Evolutionary conservation across 1,140 invertebrate species (phyloP), one percentile per base, ranked within the genome.

Genomic region (Mactra quadrangularis): DNA sequence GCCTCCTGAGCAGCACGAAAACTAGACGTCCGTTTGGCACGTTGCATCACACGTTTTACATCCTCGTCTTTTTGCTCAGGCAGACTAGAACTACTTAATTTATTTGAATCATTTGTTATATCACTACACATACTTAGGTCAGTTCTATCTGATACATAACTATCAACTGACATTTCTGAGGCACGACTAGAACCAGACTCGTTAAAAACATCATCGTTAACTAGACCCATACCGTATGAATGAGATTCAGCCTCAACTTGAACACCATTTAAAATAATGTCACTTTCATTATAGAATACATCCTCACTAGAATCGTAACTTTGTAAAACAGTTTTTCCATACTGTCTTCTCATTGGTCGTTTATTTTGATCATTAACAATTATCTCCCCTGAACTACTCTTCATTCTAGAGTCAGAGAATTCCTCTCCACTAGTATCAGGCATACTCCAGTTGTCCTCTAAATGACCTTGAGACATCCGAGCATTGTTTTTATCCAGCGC

Each of bases 1-100:
- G 35, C 50, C 45, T 87, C 83, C 47, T 82, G 62, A 4, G 87
- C 87, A 33, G 84, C 75, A 27, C 64, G 75, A 68, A 87, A 87
- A 82, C 87, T 87, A 31, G 83, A 86, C 13, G 79, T 82, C 29
- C 79, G 53, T 53, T 62, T 62, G 1, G 79, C 68, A 31, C 79
- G 66, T 27, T 72, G 70, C 25, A 70, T 70, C 1, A 64, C 79
- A 41, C 41, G 25, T 60, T 62, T 52, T 6, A 60, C 70, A 13
- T 82, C 70, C 15, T 59, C 79, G 31, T 72, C 45, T 11, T 74
- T 70, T 9, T 35, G 25, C 4, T 72, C 70, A 25, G 66, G 70
- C 19, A 72, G 53, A 25, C 68, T 72, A 60, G 68, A 72, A 33
- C 70, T 70, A 53, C 68, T 82, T 13, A 70, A 35, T 45, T 60